A percentile compares a stretch with the other conserved stretches of the same genome.
These are phyloP conservation scores for Microctonus brassicae DNA, from an alignment of 2,888 invertebrate genomes.

Conservation along the genomic window DNA sequence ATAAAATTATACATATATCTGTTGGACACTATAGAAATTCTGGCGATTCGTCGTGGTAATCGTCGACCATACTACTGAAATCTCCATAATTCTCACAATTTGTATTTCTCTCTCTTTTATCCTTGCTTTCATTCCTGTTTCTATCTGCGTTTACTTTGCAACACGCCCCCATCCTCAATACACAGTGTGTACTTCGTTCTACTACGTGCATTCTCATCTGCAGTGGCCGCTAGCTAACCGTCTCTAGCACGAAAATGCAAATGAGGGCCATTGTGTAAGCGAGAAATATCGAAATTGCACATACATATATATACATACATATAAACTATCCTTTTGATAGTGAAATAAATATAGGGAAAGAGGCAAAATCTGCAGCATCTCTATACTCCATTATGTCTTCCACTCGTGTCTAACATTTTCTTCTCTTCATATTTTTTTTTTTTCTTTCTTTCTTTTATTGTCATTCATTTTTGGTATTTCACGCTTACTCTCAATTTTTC, in stretches of 20 bases:
- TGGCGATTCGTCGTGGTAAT: conserved; percentile 42
- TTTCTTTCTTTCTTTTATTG: neutral
- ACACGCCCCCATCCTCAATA: conserved; percentile 12
- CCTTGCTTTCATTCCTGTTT: neutral
- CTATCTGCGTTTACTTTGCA: conserved; percentile 19
- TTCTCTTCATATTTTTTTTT: too few species aligned
- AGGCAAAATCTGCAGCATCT: conserved; percentile 9
- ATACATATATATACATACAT: neutral
- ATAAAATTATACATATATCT: conserved; percentile 6
- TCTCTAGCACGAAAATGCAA: conserved; percentile 29
- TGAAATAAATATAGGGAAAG: neutral
- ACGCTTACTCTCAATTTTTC: conserved; percentile 1
- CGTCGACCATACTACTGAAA: conserved; percentile 46
- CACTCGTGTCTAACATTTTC: conserved; percentile 24
- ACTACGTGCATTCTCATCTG: conserved; percentile 28
- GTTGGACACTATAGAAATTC: conserved; percentile 34
- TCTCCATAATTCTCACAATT: conserved; percentile 61
- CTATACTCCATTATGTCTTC: conserved; percentile 28
- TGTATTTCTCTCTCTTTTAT: conserved; percentile 41
- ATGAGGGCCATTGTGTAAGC: conserved; percentile 35
- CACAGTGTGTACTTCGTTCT: neutral
- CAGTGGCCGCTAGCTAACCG: conserved; percentile 11
- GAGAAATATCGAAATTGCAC: conserved; percentile 37
- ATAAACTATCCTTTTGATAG: conserved; percentile 5
- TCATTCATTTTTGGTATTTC: neutral